Percentiles rank a stretch among this genome's conserved stretches.
These are phyloP conservation scores for Allolobophora icterica DNA, from an alignment of 2,888 invertebrate genomes.

Conservation along the genomic window DNA sequence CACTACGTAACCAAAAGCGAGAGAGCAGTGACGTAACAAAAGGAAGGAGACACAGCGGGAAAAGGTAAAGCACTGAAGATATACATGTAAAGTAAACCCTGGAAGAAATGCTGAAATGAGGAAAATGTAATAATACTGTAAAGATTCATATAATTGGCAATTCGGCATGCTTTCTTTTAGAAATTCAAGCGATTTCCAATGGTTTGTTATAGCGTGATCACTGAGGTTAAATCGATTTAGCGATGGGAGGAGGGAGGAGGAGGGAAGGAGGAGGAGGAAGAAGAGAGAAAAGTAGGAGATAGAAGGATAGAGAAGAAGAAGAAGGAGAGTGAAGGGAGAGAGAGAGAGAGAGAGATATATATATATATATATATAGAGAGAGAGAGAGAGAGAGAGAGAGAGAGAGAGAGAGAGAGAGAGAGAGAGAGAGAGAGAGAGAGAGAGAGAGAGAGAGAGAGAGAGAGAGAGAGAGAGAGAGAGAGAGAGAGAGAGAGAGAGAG, in stretches of 20 bases:
- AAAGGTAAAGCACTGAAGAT: not conserved
- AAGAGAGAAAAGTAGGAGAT: not conserved
- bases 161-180: no score
- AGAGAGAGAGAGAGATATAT: slow-evolving; percentile 28
- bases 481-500: slow-evolving; percentile 24
- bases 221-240: no score
- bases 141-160: no score
- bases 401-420: not conserved
- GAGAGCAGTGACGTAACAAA: no score
- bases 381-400: not conserved
- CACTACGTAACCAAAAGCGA: no score
- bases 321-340: slow-evolving; percentile 28
- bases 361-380: not conserved
- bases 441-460: slow-evolving; percentile 25
- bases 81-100: not conserved
- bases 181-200: not conserved
- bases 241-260: no score
- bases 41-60: no score
- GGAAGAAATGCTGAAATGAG: not conserved
- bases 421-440: not conserved
- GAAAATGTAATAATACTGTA: no score
- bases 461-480: slow-evolving; percentile 24
- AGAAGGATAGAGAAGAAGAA: not conserved
- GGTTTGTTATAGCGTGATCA: not conserved
- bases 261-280: no score